These are phyloP conservation scores for Agrypnia vestita DNA, from an alignment of 1,140 invertebrate species.

Conservation along the genomic window DNA sequence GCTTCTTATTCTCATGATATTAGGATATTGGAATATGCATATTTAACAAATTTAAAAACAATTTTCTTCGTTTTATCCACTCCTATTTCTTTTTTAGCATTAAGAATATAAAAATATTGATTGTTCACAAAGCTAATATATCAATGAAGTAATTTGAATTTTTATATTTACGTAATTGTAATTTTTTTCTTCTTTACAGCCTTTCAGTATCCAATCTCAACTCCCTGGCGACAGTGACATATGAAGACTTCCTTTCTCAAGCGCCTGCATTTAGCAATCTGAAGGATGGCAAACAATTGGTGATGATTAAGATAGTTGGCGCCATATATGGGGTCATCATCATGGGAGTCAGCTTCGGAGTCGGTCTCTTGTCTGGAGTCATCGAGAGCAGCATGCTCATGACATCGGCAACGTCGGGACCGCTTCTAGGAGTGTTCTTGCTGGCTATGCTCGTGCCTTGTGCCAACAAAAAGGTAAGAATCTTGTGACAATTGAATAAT, in stretches of 20 bases:
- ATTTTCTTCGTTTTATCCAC: too few species aligned
- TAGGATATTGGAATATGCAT: too few species aligned
- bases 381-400: conserved; percentile 85
- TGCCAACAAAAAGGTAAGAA: conserved; percentile 78
- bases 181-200: conserved; percentile 69
- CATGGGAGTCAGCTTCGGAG: conserved; percentile 82
- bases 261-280: conserved; percentile 80
- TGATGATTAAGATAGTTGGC: conserved; percentile 82
- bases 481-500: background rate
- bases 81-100: too few species aligned
- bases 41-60: too few species aligned
- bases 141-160: too few species aligned
- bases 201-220: conserved; percentile 89
- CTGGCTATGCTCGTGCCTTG: conserved; percentile 82
- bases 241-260: conserved; percentile 88
- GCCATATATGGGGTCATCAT: conserved; percentile 81
- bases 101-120: too few species aligned
- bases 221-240: conserved; percentile 89
- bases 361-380: conserved; percentile 81
- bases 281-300: conserved; percentile 81
- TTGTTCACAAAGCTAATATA: too few species aligned
- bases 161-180: too few species aligned
- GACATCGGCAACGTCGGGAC: conserved; percentile 83
- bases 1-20: too few species aligned
- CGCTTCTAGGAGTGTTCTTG: conserved; percentile 79